Base-by-base conservation (phyloP, 2,797 vertebrate genomes). In the Fistularia commersonii region DNA sequence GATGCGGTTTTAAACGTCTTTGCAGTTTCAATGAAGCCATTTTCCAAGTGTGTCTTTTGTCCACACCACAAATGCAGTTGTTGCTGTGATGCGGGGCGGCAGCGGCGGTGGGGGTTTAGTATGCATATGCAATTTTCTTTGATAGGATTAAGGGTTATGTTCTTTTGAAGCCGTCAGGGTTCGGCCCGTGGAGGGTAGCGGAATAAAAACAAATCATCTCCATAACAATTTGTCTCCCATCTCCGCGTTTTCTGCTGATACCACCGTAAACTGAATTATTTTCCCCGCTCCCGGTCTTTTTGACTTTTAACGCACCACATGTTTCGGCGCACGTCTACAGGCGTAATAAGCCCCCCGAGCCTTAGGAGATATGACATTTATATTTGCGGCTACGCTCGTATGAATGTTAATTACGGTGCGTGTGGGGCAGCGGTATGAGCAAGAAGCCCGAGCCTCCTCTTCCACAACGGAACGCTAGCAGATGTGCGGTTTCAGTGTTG, bases 121-220 rank as follows among this genome's bases (percentile, higher is more conserved):
- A 56, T 76, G 59, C 54, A 70, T 76, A 61, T 76, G 58, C 43
- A 76, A 63, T 79, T 80, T 74, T 56, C 71, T 69, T 54, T 78
- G 75, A 82, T 66, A 61, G 66, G 75, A 85, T 85, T 64, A 83
- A 83, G 66, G 67, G 52, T 75, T 72, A 53, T 74, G 49, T 85
- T 77, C 62, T 69, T 69, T 44, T 66, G 71, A 74, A 51, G 59
- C 76, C 64, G 35, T 52, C 39, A 8, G 51, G 51, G 33, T 69
- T 64, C 35, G 45, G 61, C 38, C 53, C 45, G 33, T 45, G 48
- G 37, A 62, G 58, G 44, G 54, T 40, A 3, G 31, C 54, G 32
- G 44, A 35, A 41, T n/a, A n/a, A 47, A 52, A 34, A 60, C 54
- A 65, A 62, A 74, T 77, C 64, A 72, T 61, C 61, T 59, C 14